These are phyloP conservation scores for Notechis scutatus DNA, from an alignment of 2,113 vertebrate genomes.

Conservation along the genomic window DNA sequence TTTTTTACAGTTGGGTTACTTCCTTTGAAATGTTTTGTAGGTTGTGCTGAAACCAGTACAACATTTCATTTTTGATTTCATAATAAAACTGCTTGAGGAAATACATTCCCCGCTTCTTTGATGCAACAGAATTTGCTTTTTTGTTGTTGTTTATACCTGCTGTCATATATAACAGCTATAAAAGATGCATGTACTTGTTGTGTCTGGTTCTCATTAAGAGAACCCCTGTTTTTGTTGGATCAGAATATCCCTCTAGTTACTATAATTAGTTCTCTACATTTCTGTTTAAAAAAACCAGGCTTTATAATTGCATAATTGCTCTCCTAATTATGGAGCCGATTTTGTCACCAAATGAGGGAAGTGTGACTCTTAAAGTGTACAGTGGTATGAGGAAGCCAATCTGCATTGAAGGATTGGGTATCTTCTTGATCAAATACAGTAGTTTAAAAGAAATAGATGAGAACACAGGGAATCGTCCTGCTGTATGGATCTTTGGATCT, in stretches of 20 bases:
- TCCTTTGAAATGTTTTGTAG: not conserved
- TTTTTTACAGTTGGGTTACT: not conserved
- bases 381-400: not conserved
- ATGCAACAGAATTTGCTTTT: not conserved
- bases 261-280: not conserved
- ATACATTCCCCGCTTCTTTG: not conserved
- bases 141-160: not conserved
- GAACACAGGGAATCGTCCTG: not conserved
- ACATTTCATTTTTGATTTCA: constrained; percentile 24
- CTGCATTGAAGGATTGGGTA: not conserved
- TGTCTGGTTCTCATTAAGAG: not conserved
- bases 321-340: not conserved
- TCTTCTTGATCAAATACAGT: not conserved
- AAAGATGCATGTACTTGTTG: not conserved
- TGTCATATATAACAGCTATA: not conserved
- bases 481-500: not conserved
- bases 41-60: not conserved
- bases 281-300: not conserved
- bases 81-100: constrained; percentile 53
- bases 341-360: not conserved
- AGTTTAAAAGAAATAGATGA: not conserved
- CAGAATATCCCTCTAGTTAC: not conserved
- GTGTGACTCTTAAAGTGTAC: not conserved
- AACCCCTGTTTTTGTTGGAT: not conserved
- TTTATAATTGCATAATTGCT: not conserved